These are phyloP conservation scores for Lycorma delicatula DNA, from an alignment of 1,140 invertebrate species.

Conservation along the genomic window DNA sequence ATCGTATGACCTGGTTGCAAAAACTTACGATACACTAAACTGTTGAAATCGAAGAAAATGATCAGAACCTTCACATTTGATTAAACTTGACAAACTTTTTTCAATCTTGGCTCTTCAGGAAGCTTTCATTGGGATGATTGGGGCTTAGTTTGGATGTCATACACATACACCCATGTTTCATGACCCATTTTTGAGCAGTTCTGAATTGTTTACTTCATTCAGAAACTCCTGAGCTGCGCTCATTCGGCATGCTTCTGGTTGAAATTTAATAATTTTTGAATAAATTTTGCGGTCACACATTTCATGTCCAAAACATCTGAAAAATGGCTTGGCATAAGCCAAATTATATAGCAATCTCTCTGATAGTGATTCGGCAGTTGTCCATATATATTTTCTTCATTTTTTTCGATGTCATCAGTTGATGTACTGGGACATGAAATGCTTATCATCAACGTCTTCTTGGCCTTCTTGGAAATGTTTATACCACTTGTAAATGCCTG, in stretches of 20 bases:
- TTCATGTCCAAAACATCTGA: not conserved
- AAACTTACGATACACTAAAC: conserved; percentile 10
- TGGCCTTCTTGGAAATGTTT: not conserved
- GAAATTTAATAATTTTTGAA: not conserved
- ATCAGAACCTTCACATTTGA: conserved; percentile 14
- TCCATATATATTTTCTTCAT: not conserved
- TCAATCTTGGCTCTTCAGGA: not conserved
- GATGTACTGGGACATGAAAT: not conserved
- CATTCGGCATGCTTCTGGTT: not conserved
- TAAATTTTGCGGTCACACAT: not conserved
- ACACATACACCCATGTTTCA: conserved; percentile 26
- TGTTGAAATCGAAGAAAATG: conserved; percentile 13
- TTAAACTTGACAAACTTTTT: not conserved
- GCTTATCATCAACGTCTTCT: not conserved
- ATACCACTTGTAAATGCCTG: not conserved
- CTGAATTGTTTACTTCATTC: not conserved
- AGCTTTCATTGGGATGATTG: conserved; percentile 29
- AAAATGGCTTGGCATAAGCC: not conserved
- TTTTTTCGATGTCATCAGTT: not conserved
- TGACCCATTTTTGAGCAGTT: conserved; percentile 11
- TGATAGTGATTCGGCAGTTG: not conserved
- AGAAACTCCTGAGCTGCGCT: not conserved
- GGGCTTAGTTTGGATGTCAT: conserved; percentile 30
- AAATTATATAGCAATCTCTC: not conserved
- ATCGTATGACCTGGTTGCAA: conserved; percentile 7